Conservation (phyloP, 2,797 vertebrate genomes). For the Myripristis murdjan region DNA sequence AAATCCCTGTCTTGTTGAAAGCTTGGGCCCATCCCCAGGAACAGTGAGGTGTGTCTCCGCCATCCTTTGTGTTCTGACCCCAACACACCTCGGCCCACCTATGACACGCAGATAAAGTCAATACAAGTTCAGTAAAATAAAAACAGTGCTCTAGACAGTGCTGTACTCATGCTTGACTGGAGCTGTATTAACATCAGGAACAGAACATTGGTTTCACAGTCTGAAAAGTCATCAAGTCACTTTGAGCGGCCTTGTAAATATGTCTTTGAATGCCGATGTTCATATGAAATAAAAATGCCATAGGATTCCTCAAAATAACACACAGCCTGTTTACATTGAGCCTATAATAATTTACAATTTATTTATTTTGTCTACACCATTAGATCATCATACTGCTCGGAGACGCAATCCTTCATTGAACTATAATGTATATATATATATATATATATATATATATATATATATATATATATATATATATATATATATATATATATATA, state of each 20-base stretch:
- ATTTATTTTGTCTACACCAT: no score
- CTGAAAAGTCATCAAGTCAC: not conserved
- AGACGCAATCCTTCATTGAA: no score
- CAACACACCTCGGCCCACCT: not conserved
- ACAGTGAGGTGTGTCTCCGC: not conserved
- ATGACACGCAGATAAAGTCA: not conserved
- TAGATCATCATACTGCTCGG: no score
- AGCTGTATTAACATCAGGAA: conserved; percentile 4
- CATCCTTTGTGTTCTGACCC: no score
- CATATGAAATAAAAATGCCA: conserved; percentile 40
- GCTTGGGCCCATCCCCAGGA: not conserved
- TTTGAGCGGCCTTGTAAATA: conserved; percentile 40
- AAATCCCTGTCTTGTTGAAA: no score
- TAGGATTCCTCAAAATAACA: conserved; percentile 1
- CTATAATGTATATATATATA: no score
- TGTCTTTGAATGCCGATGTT: conserved; percentile 27
- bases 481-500: no score
- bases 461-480: no score
- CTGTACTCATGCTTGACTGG: not conserved
- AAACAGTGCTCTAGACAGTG: not conserved
- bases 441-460: no score
- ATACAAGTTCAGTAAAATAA: not conserved
- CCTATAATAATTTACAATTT: no score
- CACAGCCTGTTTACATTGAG: not conserved
- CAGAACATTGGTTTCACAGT: conserved; percentile 1